Conservation (phyloP, 2,113 vertebrate species). For the Ageneiosus marmoratus region DNA sequence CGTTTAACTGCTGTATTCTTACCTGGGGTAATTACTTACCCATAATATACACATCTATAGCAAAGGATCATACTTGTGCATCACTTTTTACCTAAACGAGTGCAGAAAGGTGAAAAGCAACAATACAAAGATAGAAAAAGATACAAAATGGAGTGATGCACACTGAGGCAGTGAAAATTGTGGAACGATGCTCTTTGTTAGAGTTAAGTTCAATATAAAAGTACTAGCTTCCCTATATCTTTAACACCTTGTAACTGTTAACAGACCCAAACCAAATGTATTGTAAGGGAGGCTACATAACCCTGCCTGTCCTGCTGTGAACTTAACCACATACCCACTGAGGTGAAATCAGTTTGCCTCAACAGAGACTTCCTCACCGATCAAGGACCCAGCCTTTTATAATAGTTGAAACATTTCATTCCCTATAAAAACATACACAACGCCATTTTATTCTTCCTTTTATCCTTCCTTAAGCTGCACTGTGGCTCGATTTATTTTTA, state of each 20-base stretch:
- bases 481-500: neutral
- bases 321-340: neutral
- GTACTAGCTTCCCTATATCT: constrained; percentile 27
- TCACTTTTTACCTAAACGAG: constrained; percentile 58
- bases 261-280: neutral
- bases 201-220: neutral
- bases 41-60: constrained; percentile 43
- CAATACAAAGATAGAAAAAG: constrained; percentile 30
- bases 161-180: constrained; percentile 21
- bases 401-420: neutral
- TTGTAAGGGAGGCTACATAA: constrained; percentile 5
- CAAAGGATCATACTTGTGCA: constrained; percentile 57
- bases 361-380: no score
- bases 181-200: neutral
- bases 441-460: neutral
- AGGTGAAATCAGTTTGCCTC: neutral
- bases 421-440: constrained; percentile 37
- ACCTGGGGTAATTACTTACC: constrained; percentile 53
- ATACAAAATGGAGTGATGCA: constrained; percentile 43
- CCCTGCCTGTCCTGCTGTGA: constrained; percentile 4
- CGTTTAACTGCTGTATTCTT: constrained; percentile 49
- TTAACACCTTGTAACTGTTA: constrained; percentile 21
- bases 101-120: constrained; percentile 47
- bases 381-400: constrained; percentile 6
- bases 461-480: neutral